phyloP scores from a whole-genome alignment of 1,140 invertebrate genomes.

The Aporrectodea caliginosa region DNA sequence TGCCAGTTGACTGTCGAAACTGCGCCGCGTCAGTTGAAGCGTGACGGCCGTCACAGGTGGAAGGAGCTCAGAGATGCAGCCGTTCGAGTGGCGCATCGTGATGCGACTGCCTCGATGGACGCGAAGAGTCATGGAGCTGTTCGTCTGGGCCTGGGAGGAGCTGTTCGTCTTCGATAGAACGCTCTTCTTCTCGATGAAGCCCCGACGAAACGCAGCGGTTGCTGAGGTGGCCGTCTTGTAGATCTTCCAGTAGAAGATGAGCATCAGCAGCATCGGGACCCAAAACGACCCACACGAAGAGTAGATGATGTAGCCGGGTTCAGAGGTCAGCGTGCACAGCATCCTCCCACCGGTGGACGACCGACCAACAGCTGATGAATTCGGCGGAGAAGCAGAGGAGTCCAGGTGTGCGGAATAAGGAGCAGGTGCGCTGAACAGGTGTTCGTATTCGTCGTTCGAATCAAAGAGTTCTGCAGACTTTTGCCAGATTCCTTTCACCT shows the following conservation, averaged over 20 bases:
- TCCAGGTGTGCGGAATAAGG: too few species aligned
- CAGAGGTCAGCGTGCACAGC: neutral
- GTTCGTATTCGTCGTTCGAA: neutral
- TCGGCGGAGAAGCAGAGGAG: too few species aligned
- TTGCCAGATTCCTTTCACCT: neutral
- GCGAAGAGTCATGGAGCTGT: conserved; percentile 23
- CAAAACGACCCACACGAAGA: conserved; percentile 88
- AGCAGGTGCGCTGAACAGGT: too few species aligned
- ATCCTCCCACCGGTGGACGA: neutral
- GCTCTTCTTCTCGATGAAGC: conserved; percentile 52
- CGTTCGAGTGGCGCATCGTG: neutral
- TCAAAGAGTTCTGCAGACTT: neutral
- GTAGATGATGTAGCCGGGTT: conserved; percentile 81
- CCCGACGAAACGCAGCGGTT: conserved; percentile 51
- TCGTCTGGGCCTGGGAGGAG: neutral
- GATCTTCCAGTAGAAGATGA: conserved; percentile 92
- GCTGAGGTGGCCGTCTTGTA: conserved; percentile 85
- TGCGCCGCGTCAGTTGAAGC: neutral
- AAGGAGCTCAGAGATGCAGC: neutral
- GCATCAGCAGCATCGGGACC: conserved; percentile 90
- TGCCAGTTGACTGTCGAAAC: neutral
- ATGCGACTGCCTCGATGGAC: conserved; percentile 28
- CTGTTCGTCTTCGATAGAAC: neutral
- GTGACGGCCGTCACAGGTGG: neutral
- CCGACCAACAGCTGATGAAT: neutral